phyloP scores from a whole-genome alignment of 2,888 invertebrate genomes.

The Epirrhoe tristata region DNA sequence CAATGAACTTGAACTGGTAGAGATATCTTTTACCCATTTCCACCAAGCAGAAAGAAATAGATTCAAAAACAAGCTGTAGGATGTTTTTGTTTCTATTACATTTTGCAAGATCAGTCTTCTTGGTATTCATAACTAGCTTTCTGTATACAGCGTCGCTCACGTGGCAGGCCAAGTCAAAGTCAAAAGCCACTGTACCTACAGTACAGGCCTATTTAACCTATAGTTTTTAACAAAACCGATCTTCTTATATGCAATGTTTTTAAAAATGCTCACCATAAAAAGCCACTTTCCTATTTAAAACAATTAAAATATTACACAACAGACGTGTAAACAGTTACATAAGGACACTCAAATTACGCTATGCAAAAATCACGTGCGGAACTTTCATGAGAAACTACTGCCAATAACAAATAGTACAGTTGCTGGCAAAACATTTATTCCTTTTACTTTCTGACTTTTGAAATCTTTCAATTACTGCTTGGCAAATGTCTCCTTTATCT shows the following conservation, averaged over 20 bases:
- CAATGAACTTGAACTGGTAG: no score
- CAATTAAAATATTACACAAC: conserved; percentile 16
- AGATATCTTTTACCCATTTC: no score
- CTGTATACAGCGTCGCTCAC: no score
- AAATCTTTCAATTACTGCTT: no score
- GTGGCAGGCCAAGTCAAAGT: no score
- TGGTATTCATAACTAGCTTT: no score
- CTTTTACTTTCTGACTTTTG: background rate
- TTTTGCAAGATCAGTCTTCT: no score
- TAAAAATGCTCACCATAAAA: background rate
- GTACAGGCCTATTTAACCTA: background rate
- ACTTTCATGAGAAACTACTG: conserved; percentile 23
- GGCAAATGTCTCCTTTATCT: no score
- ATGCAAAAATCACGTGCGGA: conserved; percentile 13
- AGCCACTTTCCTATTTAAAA: background rate
- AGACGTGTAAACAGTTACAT: conserved; percentile 18
- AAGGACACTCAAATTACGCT: conserved; percentile 15
- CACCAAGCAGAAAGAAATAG: no score
- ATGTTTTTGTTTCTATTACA: no score
- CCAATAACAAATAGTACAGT: conserved; percentile 7
- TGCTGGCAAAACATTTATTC: background rate
- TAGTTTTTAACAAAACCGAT: background rate
- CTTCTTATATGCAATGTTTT: background rate
- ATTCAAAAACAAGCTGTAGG: no score
- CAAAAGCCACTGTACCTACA: no score